Conservation (phyloP, 23 tunicate genomes). For the Aplidium turbinatum region DNA sequence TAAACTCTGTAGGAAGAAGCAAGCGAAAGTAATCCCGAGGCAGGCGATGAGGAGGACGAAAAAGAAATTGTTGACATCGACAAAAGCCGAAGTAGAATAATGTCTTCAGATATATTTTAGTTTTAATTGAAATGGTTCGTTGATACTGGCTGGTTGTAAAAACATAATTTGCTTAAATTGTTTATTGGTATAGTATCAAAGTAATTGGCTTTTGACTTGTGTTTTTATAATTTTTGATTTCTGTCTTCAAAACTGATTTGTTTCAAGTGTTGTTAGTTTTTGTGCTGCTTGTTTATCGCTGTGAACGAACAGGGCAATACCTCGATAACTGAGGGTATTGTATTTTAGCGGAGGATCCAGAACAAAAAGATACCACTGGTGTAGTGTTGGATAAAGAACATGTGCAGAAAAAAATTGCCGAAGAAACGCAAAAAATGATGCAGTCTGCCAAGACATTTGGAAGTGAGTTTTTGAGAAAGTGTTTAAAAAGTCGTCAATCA, state of each 20-base stretch:
- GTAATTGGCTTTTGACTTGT: no score
- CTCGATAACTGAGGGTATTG: not conserved
- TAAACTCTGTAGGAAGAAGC: no score
- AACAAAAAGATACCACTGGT: not conserved
- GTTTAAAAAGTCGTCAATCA: not conserved
- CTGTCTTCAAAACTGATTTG: not conserved
- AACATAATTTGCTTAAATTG: no score
- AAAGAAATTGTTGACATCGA: no score
- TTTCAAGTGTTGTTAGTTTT: not conserved
- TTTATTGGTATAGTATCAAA: no score
- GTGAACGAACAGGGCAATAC: not conserved
- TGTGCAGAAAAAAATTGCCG: constrained; percentile 74
- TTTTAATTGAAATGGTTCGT: no score
- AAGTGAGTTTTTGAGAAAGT: constrained; percentile 50
- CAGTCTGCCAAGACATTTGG: constrained; percentile 85
- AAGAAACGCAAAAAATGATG: constrained; percentile 94
- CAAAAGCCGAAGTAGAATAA: no score
- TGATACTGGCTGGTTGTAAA: no score
- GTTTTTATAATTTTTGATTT: no score
- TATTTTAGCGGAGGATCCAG: not conserved
- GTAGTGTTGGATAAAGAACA: constrained; percentile 61
- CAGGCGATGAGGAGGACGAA: no score
- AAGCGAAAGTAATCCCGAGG: no score
- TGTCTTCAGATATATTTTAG: no score
- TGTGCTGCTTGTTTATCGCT: not conserved